Conservation (phyloP, 1,140 invertebrate genomes). For the Drosophila carrolli region DNA sequence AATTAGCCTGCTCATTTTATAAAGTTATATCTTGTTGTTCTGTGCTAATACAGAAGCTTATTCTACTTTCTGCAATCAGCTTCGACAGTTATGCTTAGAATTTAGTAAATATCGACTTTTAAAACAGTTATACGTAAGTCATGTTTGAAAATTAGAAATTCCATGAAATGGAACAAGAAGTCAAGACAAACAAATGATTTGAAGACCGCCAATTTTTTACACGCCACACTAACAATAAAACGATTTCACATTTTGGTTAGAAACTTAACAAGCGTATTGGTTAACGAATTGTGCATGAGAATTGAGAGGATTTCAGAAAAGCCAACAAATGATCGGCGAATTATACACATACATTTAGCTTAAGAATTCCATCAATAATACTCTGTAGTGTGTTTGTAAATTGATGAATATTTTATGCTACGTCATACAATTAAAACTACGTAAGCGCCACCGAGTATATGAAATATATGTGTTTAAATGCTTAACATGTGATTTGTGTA, state of each 20-base stretch:
- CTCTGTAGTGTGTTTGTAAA: constrained; percentile 37
- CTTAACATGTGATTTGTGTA: constrained; percentile 18
- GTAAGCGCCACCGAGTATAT: constrained; percentile 68
- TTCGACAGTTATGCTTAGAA: constrained; percentile 1
- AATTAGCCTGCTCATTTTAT: neutral
- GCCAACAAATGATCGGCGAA: constrained; percentile 41
- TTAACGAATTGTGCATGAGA: neutral
- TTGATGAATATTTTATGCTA: constrained; percentile 38
- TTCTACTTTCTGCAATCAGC: neutral
- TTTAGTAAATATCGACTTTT: constrained; percentile 13
- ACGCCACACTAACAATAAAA: constrained; percentile 37
- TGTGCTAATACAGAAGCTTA: neutral
- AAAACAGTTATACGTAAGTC: constrained; percentile 45
- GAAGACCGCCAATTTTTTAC: constrained; percentile 36
- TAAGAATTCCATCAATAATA: constrained; percentile 1
- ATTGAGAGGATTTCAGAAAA: constrained; percentile 14
- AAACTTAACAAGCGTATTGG: neutral
- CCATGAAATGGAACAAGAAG: no score
- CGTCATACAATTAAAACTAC: constrained; percentile 44
- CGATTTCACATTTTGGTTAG: constrained; percentile 29
- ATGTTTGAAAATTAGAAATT: no score
- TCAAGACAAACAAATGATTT: no score
- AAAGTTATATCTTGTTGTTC: neutral
- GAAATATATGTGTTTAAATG: constrained; percentile 57
- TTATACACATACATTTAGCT: constrained; percentile 2